These are phyloP conservation scores for Drosophila colorata DNA, from an alignment of 2,888 invertebrate species.

Conservation along the genomic window DNA sequence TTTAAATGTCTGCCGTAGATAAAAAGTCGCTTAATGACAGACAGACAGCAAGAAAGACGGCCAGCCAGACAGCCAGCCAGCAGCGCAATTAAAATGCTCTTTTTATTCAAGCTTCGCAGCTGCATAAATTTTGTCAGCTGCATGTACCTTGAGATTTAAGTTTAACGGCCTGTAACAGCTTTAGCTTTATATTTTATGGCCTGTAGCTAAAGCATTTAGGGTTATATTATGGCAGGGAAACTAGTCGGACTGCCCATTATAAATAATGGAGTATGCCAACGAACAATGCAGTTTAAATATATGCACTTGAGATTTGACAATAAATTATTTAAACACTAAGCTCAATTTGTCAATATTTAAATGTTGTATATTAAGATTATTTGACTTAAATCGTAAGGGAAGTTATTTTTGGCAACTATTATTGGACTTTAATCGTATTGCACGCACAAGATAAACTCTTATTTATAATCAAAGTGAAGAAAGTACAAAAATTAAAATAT, in stretches of 20 bases:
- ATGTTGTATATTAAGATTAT: too few species aligned
- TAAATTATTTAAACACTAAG: too few species aligned
- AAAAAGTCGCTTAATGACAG: slow-evolving; percentile 70
- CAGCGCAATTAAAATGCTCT: slow-evolving; percentile 45
- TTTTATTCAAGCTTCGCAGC: slow-evolving; percentile 17
- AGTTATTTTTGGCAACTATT: too few species aligned
- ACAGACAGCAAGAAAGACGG: not conserved
- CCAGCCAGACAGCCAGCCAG: slow-evolving; percentile 6
- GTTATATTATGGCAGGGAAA: slow-evolving; percentile 12
- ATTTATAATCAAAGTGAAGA: too few species aligned
- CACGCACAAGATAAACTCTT: too few species aligned
- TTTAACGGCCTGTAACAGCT: slow-evolving; percentile 36
- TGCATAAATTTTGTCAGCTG: slow-evolving; percentile 45
- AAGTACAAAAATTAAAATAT: too few species aligned
- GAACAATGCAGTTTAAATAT: too few species aligned
- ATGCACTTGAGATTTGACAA: too few species aligned
- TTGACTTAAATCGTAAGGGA: too few species aligned
- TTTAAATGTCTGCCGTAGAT: slow-evolving; percentile 64
- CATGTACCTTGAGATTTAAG: slow-evolving; percentile 45
- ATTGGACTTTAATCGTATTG: too few species aligned
- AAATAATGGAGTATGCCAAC: not conserved
- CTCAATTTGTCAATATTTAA: too few species aligned
- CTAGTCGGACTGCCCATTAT: slow-evolving; percentile 3
- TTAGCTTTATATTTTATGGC: slow-evolving; percentile 10
- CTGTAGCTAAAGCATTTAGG: slow-evolving; percentile 4